Conservation (phyloP, 2,113 vertebrate genomes). For the Pluvianellus socialis region DNA sequence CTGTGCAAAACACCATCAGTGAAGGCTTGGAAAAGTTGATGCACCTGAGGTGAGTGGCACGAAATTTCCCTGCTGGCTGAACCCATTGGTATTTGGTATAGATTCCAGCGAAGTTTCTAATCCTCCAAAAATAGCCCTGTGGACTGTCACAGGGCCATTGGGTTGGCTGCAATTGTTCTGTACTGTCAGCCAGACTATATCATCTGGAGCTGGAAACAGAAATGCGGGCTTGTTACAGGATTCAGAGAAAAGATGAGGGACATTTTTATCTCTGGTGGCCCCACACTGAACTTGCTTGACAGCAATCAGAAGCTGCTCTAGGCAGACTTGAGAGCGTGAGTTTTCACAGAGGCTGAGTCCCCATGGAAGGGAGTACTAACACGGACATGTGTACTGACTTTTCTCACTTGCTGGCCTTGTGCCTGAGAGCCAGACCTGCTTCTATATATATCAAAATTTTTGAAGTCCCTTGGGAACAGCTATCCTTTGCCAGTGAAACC, state of each 20-base stretch:
- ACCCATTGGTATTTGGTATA: constrained; percentile 27
- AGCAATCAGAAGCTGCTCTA: not conserved
- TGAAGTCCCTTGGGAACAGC: constrained; percentile 37
- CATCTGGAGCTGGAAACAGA: not conserved
- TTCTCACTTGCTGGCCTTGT: constrained; percentile 33
- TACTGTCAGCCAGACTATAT: not conserved
- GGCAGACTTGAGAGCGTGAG: not conserved
- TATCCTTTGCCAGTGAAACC: constrained; percentile 35
- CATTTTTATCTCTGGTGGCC: not conserved
- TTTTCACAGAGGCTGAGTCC: not conserved
- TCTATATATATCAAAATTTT: constrained; percentile 54
- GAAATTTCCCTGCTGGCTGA: constrained; percentile 27
- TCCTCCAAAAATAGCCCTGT: constrained; percentile 34
- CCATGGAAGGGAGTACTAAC: not conserved
- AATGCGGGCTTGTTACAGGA: not conserved
- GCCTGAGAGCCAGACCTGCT: constrained; percentile 47
- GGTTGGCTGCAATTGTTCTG: not conserved
- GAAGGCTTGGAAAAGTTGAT: constrained; percentile 17
- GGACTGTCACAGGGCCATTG: not conserved
- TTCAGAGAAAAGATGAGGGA: not conserved
- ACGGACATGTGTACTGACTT: constrained; percentile 7
- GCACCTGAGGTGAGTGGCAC: constrained; percentile 24
- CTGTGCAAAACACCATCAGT: not conserved
- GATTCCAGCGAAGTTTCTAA: constrained; percentile 49
- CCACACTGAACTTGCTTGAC: not conserved